Evolutionary conservation across 2,113 vertebrate genomes (phyloP).

Genomic region (Oreochromis spilurus): DNA sequence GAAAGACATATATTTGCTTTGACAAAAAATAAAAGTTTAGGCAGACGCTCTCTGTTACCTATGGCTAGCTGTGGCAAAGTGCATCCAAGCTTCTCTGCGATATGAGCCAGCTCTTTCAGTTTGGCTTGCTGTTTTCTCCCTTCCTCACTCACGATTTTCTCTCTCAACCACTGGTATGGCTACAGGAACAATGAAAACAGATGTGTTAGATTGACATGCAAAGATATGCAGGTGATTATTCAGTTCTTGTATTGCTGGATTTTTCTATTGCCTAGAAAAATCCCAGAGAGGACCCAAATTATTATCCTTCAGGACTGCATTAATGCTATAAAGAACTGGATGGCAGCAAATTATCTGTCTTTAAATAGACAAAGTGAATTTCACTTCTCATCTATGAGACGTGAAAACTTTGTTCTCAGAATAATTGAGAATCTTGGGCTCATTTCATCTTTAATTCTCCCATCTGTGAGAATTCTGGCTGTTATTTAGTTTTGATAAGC

Average conservation of each 20-base stretch:
- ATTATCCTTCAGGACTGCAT: not conserved
- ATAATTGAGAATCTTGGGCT: not conserved
- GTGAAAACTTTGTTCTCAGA: not conserved
- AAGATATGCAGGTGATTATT: not conserved
- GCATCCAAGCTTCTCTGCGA: constrained; percentile 88
- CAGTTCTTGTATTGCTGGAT: not conserved
- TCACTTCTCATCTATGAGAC: not conserved
- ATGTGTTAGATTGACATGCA: not conserved
- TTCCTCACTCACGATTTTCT: constrained; percentile 90
- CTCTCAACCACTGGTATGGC: constrained; percentile 97
- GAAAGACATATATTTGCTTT: not conserved
- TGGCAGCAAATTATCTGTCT: not conserved
- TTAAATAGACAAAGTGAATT: not conserved
- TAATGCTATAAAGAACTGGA: not conserved
- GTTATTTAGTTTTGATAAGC: not conserved
- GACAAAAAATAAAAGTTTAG: not conserved
- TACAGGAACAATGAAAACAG: constrained; percentile 27
- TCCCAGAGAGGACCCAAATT: not conserved
- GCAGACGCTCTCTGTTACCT: constrained; percentile 67
- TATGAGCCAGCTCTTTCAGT: constrained; percentile 86
- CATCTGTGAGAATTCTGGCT: not conserved
- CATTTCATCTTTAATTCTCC: not conserved
- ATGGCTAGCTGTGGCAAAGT: constrained; percentile 93
- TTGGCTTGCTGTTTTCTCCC: constrained; percentile 91
- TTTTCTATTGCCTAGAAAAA: not conserved